Evolutionary conservation across 2,888 invertebrate genomes (phyloP), one percentile per base, ranked within the genome.

Genomic region (Fragum fragum): DNA sequence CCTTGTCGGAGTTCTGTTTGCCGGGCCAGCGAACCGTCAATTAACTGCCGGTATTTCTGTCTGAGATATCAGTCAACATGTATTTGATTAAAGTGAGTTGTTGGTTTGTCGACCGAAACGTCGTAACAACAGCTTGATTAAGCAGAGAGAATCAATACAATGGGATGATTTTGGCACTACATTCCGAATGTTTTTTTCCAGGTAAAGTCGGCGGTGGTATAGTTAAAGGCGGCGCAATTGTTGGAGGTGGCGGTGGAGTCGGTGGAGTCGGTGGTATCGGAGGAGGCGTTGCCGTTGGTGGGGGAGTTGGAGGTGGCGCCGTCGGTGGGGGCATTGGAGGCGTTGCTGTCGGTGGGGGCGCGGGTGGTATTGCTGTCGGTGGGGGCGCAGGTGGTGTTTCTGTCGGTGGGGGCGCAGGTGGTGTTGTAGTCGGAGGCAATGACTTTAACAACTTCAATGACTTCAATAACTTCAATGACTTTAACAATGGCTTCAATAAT

Each of bases 401-500:
- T 29, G 47, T 73, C 3, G 76, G 71, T 52, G 39, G 9, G 29
- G 55, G 71, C 42, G 21, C 23, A 14, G 63, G 63, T 16, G 29
- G 32, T 5, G 73, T 68, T 11, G 16, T 28, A 29, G 5, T n/a
- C 23, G 76, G 39, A 29, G 42, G 42, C 18, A 29, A n/a, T 47
- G 36, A 39, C 57, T 36, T 61, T 23, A 74, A 74, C 32, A 66
- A 53, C n/a, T 76, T 76, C 63, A 63, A 63, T 63, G 21, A 63
- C 63, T 36, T 36, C 36, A 63, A 63, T 32, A 18, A 32, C 36
- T 63, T 63, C 36, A 63, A 63, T 28, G 21, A 63, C 36, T 32
- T 47, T 57, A 63, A 78, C 11, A 76, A 76, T 39, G 76, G 61
- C 36, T 71, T 71, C 63, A 39, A 73, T 36, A 63, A 77, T 52